Conservation (phyloP, 2,113 vertebrate genomes). For the Saguinus imperator region DNA sequence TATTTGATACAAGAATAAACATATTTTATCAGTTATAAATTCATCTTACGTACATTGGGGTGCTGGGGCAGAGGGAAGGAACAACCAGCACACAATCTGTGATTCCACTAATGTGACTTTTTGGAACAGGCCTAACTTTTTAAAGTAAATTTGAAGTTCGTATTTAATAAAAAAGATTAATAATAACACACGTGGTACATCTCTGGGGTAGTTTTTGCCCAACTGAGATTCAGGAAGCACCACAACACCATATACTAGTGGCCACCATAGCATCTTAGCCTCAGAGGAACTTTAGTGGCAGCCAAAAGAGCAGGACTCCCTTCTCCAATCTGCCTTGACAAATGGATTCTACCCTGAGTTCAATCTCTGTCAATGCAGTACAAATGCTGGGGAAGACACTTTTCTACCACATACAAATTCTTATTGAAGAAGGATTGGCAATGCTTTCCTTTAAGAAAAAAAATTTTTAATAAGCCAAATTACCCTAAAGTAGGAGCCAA, state of each 20-base stretch:
- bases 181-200: background rate
- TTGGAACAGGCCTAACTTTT: background rate
- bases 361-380: background rate
- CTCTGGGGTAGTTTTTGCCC: background rate
- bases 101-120: background rate
- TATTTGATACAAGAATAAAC: background rate
- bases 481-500: background rate
- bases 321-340: background rate
- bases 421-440: background rate
- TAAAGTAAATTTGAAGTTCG: background rate
- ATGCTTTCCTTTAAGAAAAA: slow-evolving; percentile 30
- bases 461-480: background rate
- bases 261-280: background rate
- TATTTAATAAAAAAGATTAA: background rate
- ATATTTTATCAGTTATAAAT: background rate
- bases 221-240: background rate
- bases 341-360: background rate
- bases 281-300: background rate
- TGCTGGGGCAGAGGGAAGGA: background rate
- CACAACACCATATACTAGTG: rapidly evolving
- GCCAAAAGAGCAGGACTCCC: background rate
- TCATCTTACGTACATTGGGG: background rate
- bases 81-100: background rate
- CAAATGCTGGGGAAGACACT: background rate
- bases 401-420: background rate